Percentiles rank a stretch among this genome's conserved stretches.
phyloP scores from a whole-genome alignment of 2,113 vertebrate genomes.

The Elanus axillaris region DNA sequence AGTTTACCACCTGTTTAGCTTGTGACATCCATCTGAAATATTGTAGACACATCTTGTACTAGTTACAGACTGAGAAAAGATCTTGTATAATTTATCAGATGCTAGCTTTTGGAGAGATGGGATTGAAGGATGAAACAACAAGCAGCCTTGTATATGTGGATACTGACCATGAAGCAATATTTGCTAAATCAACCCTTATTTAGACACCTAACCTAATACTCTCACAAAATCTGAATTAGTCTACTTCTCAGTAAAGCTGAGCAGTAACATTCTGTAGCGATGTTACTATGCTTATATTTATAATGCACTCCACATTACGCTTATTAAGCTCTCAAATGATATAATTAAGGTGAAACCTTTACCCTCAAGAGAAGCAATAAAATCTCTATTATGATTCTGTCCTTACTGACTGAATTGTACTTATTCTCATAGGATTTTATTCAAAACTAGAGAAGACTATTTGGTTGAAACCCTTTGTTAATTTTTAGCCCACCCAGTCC shows the following conservation, averaged over 20 bases:
- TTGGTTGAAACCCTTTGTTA: neutral
- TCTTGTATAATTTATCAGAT: neutral
- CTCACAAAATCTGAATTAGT: neutral
- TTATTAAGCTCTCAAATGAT: neutral
- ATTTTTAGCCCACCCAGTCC: neutral
- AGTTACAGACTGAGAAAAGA: neutral
- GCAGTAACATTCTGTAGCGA: neutral
- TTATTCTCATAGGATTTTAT: neutral
- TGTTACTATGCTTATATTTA: neutral
- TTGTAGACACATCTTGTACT: neutral
- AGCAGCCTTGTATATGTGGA: neutral
- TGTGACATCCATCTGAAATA: neutral
- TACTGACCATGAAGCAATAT: neutral
- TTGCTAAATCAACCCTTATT: neutral
- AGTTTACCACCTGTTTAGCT: neutral
- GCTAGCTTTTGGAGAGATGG: neutral
- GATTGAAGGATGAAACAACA: neutral
- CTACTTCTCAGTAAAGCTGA: neutral
- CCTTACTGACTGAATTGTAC: neutral
- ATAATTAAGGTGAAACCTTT: neutral
- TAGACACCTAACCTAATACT: neutral
- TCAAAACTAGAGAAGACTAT: neutral
- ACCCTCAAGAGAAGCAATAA: neutral
- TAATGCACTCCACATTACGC: neutral
- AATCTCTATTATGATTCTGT: neutral